Evolutionary conservation across 2,113 vertebrate species (phyloP), one percentile per base, ranked within the genome.

Genomic region (Crypturellus undulatus): DNA sequence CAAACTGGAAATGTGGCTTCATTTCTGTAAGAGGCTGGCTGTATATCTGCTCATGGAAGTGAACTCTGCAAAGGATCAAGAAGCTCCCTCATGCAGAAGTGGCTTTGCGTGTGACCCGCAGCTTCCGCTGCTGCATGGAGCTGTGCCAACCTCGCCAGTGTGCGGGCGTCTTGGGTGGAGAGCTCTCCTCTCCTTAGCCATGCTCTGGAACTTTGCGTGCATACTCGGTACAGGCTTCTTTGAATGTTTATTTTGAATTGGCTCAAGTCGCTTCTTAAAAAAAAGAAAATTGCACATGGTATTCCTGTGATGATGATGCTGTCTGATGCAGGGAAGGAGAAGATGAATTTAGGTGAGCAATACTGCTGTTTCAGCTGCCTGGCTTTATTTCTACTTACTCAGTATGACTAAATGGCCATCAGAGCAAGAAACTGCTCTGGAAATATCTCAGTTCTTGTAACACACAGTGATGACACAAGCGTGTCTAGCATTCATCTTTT

Each of bases 401-500:
- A 5, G 0, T 1, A 38, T 15, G 42, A 52, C 70, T 34, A 1
- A 8, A 15, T 10, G 9, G 51, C 34, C 12, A 15, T 25, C 67
- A 3, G 3, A 47, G 65, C 3, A 7, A 67, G 70, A n/a, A 60
- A 1, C 2, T 20, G 51, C 82, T 51, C 75, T 34, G 83, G 47
- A 20, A 4, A 2, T 12, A 6, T 38, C 73, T 77, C 60, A 6
- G 15, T 9, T 63, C 36, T 25, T 36, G 34, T 56, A 24, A 79
- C 25, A 10, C 2, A 9, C 70, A 77, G 71, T 67, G 73, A 24
- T 21, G 81, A 20, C 87, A 70, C 22, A 34, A 26, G 78, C 60
- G 42, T 45, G 63, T 30, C 86, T 62, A 45, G 0, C 8, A 4
- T 12, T 43, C 10, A 76, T 22, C 30, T 58, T 4, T 12, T 7